Base-by-base conservation (phyloP, 2,888 invertebrate genomes). In the Fragum whitleyi region DNA sequence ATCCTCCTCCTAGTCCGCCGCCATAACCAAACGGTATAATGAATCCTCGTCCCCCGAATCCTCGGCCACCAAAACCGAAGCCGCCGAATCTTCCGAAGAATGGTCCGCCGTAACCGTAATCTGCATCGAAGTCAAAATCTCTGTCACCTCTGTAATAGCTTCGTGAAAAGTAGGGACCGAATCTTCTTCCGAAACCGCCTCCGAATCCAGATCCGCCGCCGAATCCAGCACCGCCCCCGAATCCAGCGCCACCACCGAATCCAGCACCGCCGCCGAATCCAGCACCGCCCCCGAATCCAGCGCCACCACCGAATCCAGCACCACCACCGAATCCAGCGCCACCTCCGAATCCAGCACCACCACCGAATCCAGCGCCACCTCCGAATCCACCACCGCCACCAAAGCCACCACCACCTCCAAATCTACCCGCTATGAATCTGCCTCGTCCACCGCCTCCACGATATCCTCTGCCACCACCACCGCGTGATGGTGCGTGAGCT, bases 181-280 rank as follows among this genome's bases (percentile, higher is more conserved):
- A 57, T 14, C 23, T 5, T 57, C 26, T 23, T 57, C 57, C 26
- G 26, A 53, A 53, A n/a, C 53, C 11, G 1, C 21, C n/a, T 53
- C 53, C 53, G 7, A 14, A 53, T 53, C 53, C 53, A n/a, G 23
- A 14, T 14, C 32, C 32, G 32, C 51, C 51, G 3, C 51, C 51
- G 21, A 51, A 51, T 51, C 51, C 51, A 21, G 51, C 51, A 5
- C 59, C 59, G 16, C 59, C 59, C 26, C 59, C 59, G 28, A 59
- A 26, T 26, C 61, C 61, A 32, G 61, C 61, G 16, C 61, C 61
- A 21, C 61, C 61, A 32, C 61, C 61, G 32, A 61, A 32, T 19
- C 61, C 61, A 21, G 32, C 61, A 11, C 61, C 61, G 61, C 29
- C 29, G 7, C 32, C 32, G 29, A 61, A 32, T 19, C 61, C 61